Percentiles rank a stretch among this genome's conserved stretches.
Evolutionary conservation across 2,888 invertebrate genomes (phyloP).

Genomic region (Danaus chrysippus): DNA sequence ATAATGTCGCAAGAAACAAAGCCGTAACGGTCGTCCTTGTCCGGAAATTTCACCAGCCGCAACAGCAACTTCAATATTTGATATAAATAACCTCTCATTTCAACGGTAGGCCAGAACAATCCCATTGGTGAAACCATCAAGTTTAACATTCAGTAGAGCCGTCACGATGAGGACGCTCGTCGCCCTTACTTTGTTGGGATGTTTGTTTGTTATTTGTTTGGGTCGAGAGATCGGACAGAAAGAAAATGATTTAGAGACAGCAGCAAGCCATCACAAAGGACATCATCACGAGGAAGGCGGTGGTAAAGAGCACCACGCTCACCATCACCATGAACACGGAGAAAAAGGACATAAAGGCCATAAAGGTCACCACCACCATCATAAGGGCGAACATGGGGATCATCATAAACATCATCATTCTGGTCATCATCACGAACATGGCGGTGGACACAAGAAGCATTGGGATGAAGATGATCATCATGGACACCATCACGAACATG

Average conservation of each 20-base stretch:
- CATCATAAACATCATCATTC: conserved; percentile 88
- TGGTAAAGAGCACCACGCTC: conserved; percentile 82
- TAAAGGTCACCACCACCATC: conserved; percentile 86
- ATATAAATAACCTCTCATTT: conserved; percentile 68
- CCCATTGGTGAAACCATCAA: conserved; percentile 60
- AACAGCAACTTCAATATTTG: conserved; percentile 61
- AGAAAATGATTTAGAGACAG: conserved; percentile 69
- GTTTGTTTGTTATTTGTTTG: conserved; percentile 52
- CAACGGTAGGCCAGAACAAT: conserved; percentile 59
- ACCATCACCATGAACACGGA: conserved; percentile 83
- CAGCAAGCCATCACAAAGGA: conserved; percentile 69
- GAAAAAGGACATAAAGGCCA: conserved; percentile 89
- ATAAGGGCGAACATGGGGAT: conserved; percentile 87
- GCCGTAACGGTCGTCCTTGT: conserved; percentile 74
- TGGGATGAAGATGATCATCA: conserved; percentile 87
- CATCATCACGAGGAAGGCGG: conserved; percentile 83
- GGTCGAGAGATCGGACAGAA: conserved; percentile 60
- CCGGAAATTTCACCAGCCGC: conserved; percentile 70
- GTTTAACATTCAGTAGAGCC: conserved; percentile 38
- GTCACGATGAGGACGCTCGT: conserved; percentile 68
- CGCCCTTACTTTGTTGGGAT: conserved; percentile 64
- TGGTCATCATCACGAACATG: conserved; percentile 86
- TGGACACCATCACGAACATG: conserved; percentile 87
- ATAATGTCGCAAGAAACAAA: conserved; percentile 55
- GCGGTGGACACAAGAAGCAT: conserved; percentile 88